Base-by-base conservation (phyloP, 2,113 vertebrate genomes). In the Myotis lucifugus region DNA sequence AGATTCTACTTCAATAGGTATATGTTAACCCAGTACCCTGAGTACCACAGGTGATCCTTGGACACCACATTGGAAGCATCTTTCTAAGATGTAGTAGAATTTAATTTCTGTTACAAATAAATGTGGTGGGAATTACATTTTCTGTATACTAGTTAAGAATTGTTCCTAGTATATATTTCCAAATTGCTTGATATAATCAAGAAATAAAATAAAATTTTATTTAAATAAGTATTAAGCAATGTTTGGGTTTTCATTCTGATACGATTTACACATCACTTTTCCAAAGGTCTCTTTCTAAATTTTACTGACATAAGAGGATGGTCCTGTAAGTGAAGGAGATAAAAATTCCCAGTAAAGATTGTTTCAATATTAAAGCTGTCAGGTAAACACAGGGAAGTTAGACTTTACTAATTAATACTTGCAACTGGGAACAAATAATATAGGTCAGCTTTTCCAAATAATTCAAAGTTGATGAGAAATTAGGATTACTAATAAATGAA, bases 401-500 rank as follows among this genome's bases (percentile, higher is more conserved):
- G 81, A 40, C 54, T 90, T 90, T n/a, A 91, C 97, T 97, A 97
- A 96, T 96, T 95, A 92, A 83, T 88, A 73, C 27, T 92, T 95
- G 56, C 77, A 91, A 66, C 61, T 83, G 83, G 93, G 91, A 94
- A 95, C 64, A 89, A 91, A 84, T 79, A 23, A 73, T 34, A 78
- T 88, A 95, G 90, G 90, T 95, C 83, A 95, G 77, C 88, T 95
- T 88, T 74, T 95, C n/a, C 54, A 97, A 95, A 95, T 90, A 95
- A 56, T 96, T 95, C 61, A 92, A 70, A 11, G 56, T 85, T 93
- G 90, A 93, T 88, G 64, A 97, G 73, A 96, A 88, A 90, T 95
- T 95, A 96, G 46, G 85, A 90, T 48, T 52, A 90, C 34, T 95
- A 94, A 97, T 96, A 96, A 97, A 96, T 92, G 96, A 97, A 97